phyloP scores from a whole-genome alignment of 2,113 vertebrate species.

The Phyllostomus discolor region DNA sequence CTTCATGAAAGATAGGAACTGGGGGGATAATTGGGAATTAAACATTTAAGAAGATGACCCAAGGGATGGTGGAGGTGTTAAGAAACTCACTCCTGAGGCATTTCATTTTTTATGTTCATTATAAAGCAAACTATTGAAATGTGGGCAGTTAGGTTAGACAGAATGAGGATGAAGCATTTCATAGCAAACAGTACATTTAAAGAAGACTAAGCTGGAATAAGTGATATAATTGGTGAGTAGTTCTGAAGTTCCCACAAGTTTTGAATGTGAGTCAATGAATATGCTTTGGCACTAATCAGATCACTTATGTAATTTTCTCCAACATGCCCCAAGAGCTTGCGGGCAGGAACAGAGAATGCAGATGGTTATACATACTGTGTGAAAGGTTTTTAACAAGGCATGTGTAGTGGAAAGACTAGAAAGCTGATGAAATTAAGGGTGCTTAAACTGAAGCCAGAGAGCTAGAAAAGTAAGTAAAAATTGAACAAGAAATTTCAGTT shows the following conservation, averaged over 20 bases:
- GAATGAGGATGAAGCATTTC: background rate
- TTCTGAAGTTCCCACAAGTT: background rate
- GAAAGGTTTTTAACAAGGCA: background rate
- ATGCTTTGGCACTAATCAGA: background rate
- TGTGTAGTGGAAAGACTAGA: background rate
- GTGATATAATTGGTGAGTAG: background rate
- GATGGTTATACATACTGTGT: background rate
- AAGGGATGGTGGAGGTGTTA: background rate
- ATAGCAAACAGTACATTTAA: background rate
- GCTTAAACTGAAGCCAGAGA: background rate
- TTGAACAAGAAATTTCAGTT: background rate
- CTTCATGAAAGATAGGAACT: background rate
- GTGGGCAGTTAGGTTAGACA: background rate
- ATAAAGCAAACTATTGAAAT: background rate
- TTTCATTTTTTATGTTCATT: background rate
- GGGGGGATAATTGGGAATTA: background rate
- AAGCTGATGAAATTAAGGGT: background rate
- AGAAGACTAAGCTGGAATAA: background rate
- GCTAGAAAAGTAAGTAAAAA: background rate
- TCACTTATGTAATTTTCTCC: background rate
- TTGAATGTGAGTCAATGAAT: background rate
- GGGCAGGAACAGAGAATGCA: background rate
- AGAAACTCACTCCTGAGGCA: background rate
- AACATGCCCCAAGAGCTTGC: background rate
- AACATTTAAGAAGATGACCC: background rate